Conservation (phyloP, 2,113 vertebrate genomes). For the Todiramphus chloris region DNA sequence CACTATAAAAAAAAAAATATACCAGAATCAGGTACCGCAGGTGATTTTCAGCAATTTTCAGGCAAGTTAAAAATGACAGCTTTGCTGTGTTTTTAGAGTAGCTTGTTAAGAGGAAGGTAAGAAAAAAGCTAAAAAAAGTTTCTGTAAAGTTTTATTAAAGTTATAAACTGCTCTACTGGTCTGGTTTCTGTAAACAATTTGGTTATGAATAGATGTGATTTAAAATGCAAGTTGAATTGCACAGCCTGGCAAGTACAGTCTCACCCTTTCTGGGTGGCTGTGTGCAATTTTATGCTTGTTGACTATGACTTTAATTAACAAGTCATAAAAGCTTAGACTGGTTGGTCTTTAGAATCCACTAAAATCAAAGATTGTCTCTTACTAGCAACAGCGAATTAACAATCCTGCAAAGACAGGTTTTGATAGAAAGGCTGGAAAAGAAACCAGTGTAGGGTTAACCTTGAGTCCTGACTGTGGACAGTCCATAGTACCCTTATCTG, state of each 20-base stretch:
- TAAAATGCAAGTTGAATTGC: neutral
- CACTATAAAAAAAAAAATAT: neutral
- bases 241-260: neutral
- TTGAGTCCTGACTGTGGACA: rapidly evolving
- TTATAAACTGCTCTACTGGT: neutral
- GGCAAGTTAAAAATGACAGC: neutral
- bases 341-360: neutral
- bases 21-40: neutral
- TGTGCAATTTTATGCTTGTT: neutral
- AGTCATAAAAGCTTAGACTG: neutral
- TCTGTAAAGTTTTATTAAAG: neutral
- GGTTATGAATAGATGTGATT: neutral
- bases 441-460: neutral
- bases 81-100: neutral
- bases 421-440: neutral
- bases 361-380: neutral
- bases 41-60: neutral
- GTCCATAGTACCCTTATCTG: neutral
- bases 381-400: neutral
- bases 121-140: neutral
- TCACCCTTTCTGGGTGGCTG: neutral
- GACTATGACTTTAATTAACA: neutral
- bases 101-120: neutral
- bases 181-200: neutral
- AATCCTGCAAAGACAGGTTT: neutral